A percentile compares a stretch with the other conserved stretches of the same genome.
Evolutionary conservation across 2,888 invertebrate species (phyloP).

Genomic region (Anarsia innoxiella): DNA sequence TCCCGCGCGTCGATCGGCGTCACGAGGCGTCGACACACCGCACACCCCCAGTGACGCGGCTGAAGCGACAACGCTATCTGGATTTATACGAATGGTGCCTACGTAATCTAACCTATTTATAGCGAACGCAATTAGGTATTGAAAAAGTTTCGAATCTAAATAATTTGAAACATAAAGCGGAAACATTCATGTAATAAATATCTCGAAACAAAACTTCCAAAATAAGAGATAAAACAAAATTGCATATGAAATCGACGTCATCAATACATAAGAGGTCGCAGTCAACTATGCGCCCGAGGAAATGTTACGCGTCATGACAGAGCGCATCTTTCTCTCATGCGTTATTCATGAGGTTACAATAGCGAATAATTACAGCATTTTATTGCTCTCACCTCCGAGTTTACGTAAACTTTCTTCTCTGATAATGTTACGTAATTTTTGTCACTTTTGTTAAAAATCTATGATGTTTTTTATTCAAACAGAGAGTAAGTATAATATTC

Average conservation of each 20-base stretch:
- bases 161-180: too few species aligned
- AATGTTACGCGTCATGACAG: conserved; percentile 41
- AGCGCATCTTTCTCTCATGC: conserved; percentile 48
- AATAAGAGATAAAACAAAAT: too few species aligned
- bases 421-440: conserved; percentile 7
- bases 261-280: too few species aligned
- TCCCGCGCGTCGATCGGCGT: conserved; percentile 1
- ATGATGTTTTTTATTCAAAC: too few species aligned
- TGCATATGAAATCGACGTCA: too few species aligned
- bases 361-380: conserved; percentile 46
- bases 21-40: conserved; percentile 10
- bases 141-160: neutral
- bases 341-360: conserved; percentile 54
- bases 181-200: too few species aligned
- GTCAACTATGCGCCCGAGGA: conserved; percentile 21
- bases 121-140: too few species aligned
- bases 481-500: too few species aligned
- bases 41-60: conserved; percentile 14
- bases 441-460: too few species aligned
- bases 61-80: conserved; percentile 19
- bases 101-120: too few species aligned
- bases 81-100: conserved; percentile 24
- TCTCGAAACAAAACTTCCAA: too few species aligned
- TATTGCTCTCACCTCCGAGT: conserved; percentile 46
- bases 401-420: conserved; percentile 57